Conservation (phyloP, 2,888 invertebrate species). For the Callyntrura guangdongensis region DNA sequence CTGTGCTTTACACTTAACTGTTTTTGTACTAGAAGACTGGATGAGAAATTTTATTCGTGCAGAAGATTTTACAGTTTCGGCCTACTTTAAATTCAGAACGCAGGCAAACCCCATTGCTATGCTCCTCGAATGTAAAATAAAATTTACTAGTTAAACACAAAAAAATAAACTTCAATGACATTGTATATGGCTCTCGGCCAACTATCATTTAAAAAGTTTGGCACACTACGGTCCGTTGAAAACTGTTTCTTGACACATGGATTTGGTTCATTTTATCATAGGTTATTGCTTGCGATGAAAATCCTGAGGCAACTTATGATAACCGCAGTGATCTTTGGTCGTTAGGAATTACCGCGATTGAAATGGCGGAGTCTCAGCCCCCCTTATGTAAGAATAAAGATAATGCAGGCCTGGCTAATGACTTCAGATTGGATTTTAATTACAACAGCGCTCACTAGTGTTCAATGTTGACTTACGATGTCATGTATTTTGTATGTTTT, state of each 20-base stretch:
- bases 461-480: neutral
- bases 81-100: conserved; percentile 2
- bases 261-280: neutral
- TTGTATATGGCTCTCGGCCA: neutral
- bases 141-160: neutral
- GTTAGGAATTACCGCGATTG: conserved; percentile 98
- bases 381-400: conserved; percentile 94
- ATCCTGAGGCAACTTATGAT: conserved; percentile 99
- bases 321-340: conserved; percentile 97
- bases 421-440: neutral
- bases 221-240: neutral
- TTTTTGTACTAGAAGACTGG: too few relatives aligned
- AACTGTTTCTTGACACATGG: neutral
- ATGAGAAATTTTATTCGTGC: too few relatives aligned
- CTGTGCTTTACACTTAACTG: too few relatives aligned
- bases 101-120: neutral
- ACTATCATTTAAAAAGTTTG: neutral
- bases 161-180: neutral
- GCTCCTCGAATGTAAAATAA: conserved; percentile 41
- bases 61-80: neutral
- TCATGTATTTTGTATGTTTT: conserved; percentile 30
- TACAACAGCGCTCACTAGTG: neutral
- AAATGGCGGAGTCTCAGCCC: conserved; percentile 99
- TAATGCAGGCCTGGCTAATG: neutral
- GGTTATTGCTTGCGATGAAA: conserved; percentile 96